Evolutionary conservation across 2,888 invertebrate genomes (phyloP), one percentile per base, ranked within the genome.

Genomic region (Mechanitis messenoides): DNA sequence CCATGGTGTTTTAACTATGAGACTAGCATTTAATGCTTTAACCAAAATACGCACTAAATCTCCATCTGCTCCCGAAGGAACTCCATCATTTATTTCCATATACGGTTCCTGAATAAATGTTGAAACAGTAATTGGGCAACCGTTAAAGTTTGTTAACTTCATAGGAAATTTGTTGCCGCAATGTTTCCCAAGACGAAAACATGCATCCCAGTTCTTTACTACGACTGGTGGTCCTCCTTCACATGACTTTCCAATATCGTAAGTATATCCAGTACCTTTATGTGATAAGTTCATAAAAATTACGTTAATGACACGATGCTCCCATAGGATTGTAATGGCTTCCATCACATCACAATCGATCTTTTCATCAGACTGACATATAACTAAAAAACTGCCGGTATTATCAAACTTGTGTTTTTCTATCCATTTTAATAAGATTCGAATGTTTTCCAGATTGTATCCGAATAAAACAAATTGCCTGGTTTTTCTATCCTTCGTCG

Each of bases 91-190:
- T 58, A 86, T 71, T 1, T 71, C 68, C 84, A 87, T 85, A 55
- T 74, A 87, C 1, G 87, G 87, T 3, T 61, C 59, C 64, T 84
- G 87, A 60, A 71, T 66, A 57, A 84, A 87, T 1, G 85, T 84
- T 0, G 88, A 86, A 1, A 77, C 85, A 28, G 72, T 74, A 20
- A 87, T 61, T 0, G 79, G 77, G 57, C 88, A 88, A 3, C 64
- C 70, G 55, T 83, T 71, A 2, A 87, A 69, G 71, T 85, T 83
- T 55, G 42, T 67, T 6, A 84, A 70, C 69, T 87, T 87, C 31
- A 73, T 58, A 2, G 78, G 75, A 67, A 77, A 87, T 57, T 83
- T 64, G 33, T 72, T 64, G 3, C 56, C 62, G 59, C 74, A 74
- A 31, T 59, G 59, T 42, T 56, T 58, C 20, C 62, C 61, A 5